Conservation (phyloP, 2,888 invertebrate species). For the Thumatha senex region DNA sequence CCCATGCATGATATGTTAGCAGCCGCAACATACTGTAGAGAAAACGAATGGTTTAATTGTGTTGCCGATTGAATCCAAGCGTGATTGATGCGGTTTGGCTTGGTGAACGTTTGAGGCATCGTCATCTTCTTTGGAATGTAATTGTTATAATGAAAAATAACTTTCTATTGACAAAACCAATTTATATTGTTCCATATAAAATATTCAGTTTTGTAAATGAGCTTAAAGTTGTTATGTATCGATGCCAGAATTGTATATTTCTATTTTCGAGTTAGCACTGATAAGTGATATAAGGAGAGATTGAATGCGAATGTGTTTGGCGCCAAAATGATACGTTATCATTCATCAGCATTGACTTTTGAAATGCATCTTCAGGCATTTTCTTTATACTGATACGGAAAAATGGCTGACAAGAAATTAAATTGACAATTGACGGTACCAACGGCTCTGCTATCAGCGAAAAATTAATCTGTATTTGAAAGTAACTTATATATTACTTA, state of each 20-base stretch:
- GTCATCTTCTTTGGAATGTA: neutral
- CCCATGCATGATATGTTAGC: neutral
- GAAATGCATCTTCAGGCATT: neutral
- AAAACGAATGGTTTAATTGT: neutral
- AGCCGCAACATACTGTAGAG: neutral
- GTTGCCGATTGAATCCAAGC: neutral
- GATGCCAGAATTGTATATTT: too few relatives aligned
- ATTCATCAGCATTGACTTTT: neutral
- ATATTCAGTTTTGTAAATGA: too few relatives aligned
- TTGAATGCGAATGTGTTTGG: neutral
- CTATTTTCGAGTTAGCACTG: neutral
- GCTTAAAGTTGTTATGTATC: too few relatives aligned
- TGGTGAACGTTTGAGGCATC: neutral
- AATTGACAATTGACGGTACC: neutral
- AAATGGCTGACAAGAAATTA: too few relatives aligned
- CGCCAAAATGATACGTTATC: neutral
- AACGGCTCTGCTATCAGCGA: conserved; percentile 5
- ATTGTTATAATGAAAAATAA: conserved; percentile 1
- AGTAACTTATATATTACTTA: conserved; percentile 10
- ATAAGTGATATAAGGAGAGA: neutral
- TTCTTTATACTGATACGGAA: neutral
- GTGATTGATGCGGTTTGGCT: conserved; percentile 1
- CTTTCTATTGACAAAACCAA: neutral
- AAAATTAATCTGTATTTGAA: conserved; percentile 17
- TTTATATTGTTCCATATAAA: too few relatives aligned